phyloP scores from a whole-genome alignment of 2,888 invertebrate genomes.

The Celastrina argiolus region DNA sequence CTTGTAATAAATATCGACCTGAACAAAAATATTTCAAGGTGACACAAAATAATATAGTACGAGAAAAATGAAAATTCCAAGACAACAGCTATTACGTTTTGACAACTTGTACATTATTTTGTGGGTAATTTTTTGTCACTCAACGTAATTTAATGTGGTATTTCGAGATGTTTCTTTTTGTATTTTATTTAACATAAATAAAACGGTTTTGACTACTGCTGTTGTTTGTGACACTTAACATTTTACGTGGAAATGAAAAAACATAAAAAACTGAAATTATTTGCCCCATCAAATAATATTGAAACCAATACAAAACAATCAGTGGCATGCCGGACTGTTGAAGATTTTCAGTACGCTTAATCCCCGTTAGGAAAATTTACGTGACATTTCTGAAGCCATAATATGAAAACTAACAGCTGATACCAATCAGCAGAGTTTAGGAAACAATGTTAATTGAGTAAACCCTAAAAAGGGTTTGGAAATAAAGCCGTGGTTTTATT shows the following conservation, averaged over 20 bases:
- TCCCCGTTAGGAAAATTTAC: not conserved
- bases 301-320: not conserved
- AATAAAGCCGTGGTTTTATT: slow-evolving; percentile 6
- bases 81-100: not conserved
- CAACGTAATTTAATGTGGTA: not conserved
- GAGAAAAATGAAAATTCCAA: slow-evolving; percentile 7
- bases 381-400: not conserved
- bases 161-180: not conserved
- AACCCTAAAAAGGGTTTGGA: not conserved
- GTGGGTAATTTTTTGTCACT: slow-evolving; percentile 3
- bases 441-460: slow-evolving; percentile 4
- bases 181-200: not conserved
- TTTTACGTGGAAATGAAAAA: not conserved
- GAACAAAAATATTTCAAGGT: slow-evolving; percentile 15
- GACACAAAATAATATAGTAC: not conserved
- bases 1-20: not conserved
- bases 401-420: not conserved
- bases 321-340: not conserved
- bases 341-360: not conserved
- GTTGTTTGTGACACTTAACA: not conserved
- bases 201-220: not conserved
- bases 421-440: not conserved
- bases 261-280: not conserved
- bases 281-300: not conserved
- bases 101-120: slow-evolving; percentile 9